These are phyloP conservation scores for Drosophila ustulata DNA, from an alignment of 2,888 invertebrate species.

Conservation along the genomic window DNA sequence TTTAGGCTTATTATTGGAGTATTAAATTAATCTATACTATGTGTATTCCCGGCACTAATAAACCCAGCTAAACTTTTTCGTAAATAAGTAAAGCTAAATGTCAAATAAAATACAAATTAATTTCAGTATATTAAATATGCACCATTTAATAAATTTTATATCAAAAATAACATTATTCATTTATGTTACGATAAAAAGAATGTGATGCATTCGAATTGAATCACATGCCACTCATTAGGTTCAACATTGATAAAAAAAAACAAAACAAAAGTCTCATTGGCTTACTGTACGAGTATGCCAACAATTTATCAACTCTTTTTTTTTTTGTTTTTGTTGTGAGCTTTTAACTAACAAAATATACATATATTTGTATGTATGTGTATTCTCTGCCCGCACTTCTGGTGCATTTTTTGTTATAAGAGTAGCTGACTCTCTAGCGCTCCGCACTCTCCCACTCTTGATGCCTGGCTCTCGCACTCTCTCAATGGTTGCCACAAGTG, in stretches of 20 bases:
- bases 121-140: background rate
- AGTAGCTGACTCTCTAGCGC: too few species aligned
- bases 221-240: constrained; percentile 57
- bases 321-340: background rate
- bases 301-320: constrained; percentile 29
- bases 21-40: too few species aligned
- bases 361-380: background rate
- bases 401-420: constrained; percentile 17
- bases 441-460: background rate
- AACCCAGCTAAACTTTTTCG: too few species aligned
- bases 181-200: constrained; percentile 22
- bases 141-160: background rate
- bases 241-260: constrained; percentile 40
- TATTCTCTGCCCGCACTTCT: background rate
- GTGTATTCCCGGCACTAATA: too few species aligned
- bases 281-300: constrained; percentile 13
- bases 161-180: background rate
- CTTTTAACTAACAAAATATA: constrained; percentile 3
- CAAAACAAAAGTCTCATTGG: constrained; percentile 18
- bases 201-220: constrained; percentile 29
- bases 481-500: constrained; percentile 20
- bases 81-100: background rate
- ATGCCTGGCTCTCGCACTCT: constrained; percentile 1
- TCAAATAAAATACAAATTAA: background rate
- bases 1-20: too few species aligned